Evolutionary conservation across 2,888 invertebrate genomes (phyloP).

Genomic region (Nyleta sp.): DNA sequence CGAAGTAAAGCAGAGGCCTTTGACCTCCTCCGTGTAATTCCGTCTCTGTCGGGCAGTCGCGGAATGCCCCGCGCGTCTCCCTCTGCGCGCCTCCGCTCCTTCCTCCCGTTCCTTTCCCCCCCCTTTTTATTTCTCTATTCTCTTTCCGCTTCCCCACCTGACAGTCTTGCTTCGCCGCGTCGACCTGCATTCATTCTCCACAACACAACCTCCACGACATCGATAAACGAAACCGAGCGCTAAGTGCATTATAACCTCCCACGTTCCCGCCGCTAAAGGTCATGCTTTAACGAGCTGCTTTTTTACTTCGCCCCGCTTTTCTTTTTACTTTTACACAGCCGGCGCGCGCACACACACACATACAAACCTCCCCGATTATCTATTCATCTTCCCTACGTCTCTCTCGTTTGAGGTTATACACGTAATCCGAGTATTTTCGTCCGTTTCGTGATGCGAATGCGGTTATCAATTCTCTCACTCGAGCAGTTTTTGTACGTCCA

Average conservation of each 20-base stretch:
- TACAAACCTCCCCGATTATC: no score
- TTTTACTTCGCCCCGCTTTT: conserved; percentile 65
- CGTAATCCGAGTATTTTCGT: no score
- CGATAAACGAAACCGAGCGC: conserved; percentile 74
- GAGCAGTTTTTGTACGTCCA: no score
- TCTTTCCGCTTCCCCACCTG: conserved; percentile 59
- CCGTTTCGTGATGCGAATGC: no score
- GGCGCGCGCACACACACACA: no score
- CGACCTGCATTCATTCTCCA: conserved; percentile 73
- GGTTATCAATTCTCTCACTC: no score
- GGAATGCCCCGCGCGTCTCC: conserved; percentile 38
- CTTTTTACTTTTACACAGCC: conserved; percentile 30
- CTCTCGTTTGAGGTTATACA: no score
- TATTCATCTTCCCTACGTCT: no score
- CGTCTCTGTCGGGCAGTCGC: conserved; percentile 53
- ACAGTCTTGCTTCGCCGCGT: conserved; percentile 57
- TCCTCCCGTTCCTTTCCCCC: conserved; percentile 12
- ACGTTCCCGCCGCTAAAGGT: conserved; percentile 80
- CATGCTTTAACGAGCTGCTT: conserved; percentile 79
- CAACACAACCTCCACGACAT: conserved; percentile 68
- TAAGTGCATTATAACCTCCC: conserved; percentile 78
- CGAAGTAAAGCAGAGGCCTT: conserved; percentile 79
- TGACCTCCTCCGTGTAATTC: conserved; percentile 75
- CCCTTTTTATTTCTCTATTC: conserved; percentile 50
- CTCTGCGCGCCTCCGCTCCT: conserved; percentile 20